Evolutionary conservation across 2,888 invertebrate species (phyloP).

Genomic region (Coelopa pilipes): DNA sequence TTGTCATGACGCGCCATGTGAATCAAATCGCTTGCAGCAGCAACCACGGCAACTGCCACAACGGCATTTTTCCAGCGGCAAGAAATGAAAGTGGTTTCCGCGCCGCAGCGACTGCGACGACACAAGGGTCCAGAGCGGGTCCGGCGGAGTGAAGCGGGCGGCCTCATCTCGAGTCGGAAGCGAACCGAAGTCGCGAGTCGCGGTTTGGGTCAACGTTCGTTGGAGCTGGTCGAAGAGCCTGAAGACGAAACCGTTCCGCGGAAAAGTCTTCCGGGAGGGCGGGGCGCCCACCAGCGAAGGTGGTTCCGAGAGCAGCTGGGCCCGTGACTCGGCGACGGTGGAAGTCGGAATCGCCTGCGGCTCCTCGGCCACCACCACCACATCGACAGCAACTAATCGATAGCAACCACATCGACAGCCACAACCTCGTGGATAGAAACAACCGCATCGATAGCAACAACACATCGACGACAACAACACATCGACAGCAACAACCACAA

Average conservation of each 20-base stretch:
- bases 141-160: neutral
- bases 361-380: neutral
- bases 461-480: no score
- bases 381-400: no score
- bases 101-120: neutral
- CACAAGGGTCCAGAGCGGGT: neutral
- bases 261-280: neutral
- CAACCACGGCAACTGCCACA: no score
- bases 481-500: no score
- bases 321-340: no score
- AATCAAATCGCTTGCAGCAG: no score
- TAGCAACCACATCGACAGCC: neutral
- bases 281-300: neutral
- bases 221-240: neutral
- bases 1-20: no score
- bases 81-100: constrained; percentile 38
- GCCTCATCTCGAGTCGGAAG: no score
- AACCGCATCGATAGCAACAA: no score
- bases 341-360: no score
- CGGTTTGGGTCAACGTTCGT: constrained; percentile 29
- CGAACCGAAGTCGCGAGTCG: no score
- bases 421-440: neutral
- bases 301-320: neutral
- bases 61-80: neutral
- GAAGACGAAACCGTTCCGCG: constrained; percentile 3